phyloP scores from a whole-genome alignment of 92 coral and sea anemone species.

The Bergia puertoricense region DNA sequence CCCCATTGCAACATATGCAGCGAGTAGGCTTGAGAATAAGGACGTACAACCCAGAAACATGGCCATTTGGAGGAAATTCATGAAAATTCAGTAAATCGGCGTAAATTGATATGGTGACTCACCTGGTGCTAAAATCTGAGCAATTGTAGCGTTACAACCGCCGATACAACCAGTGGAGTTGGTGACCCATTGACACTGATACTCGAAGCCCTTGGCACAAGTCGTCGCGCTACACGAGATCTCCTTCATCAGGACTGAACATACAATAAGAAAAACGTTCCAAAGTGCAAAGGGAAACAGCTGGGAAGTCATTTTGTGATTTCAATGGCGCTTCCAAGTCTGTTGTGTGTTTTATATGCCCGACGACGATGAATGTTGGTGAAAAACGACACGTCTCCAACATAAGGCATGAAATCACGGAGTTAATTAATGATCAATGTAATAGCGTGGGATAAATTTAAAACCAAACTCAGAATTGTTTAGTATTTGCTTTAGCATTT shows the following conservation, averaged over 20 bases:
- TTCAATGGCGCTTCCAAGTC: not conserved
- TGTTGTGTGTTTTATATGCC: not conserved
- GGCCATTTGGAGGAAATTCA: too few species aligned
- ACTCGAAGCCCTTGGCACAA: conserved; percentile 19
- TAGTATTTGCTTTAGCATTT: not conserved
- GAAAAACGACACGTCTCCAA: not conserved
- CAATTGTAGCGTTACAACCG: conserved; percentile 32
- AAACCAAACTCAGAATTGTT: not conserved
- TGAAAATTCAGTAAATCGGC: not conserved
- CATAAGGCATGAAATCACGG: not conserved
- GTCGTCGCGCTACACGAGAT: conserved; percentile 19
- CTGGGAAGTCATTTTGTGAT: not conserved
- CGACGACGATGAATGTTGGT: not conserved
- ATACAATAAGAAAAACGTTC: not conserved
- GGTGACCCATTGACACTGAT: conserved; percentile 41
- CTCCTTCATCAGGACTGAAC: not conserved
- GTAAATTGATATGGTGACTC: not conserved
- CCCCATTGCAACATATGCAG: too few species aligned
- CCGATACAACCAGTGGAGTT: conserved; percentile 29
- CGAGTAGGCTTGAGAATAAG: too few species aligned
- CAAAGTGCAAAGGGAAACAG: not conserved
- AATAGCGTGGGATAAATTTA: too few species aligned
- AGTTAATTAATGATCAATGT: not conserved
- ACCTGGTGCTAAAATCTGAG: conserved; percentile 39
- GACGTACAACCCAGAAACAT: too few species aligned